phyloP scores from a whole-genome alignment of 2,113 vertebrate species.

The Bungarus multicinctus region DNA sequence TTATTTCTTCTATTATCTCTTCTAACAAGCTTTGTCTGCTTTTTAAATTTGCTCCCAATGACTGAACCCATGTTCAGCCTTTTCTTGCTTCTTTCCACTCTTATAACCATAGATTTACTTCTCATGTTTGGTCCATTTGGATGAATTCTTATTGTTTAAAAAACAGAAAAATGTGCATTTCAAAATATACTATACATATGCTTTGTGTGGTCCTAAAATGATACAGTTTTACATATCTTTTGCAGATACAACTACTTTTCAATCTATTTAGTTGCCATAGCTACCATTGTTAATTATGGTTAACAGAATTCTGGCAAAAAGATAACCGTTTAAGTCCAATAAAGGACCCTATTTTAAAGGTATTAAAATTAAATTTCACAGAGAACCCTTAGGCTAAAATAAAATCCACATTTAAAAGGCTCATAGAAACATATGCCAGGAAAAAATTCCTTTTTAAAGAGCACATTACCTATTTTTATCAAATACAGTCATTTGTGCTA shows the following conservation, averaged over 20 bases:
- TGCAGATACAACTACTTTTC: background rate
- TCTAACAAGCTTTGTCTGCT: background rate
- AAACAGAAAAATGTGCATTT: background rate
- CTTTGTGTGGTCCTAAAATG: background rate
- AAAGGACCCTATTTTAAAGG: background rate
- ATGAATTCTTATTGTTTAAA: background rate
- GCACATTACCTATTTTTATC: slow-evolving; percentile 92
- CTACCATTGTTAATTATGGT: background rate
- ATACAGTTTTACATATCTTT: background rate
- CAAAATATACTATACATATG: background rate
- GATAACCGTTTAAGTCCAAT: background rate
- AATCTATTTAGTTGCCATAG: background rate
- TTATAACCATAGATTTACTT: background rate
- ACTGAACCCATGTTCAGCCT: background rate
- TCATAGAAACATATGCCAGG: slow-evolving; percentile 3
- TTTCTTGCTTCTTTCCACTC: background rate
- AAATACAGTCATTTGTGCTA: slow-evolving; percentile 98
- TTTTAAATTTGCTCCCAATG: background rate
- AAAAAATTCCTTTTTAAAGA: slow-evolving; percentile 10
- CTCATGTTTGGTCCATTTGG: background rate
- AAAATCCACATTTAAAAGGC: background rate
- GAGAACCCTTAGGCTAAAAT: background rate
- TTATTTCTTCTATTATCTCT: background rate
- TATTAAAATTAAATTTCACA: background rate
- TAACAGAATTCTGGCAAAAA: background rate